These are phyloP conservation scores for Semibalanus balanoides DNA, from an alignment of 1,140 invertebrate species.

Conservation along the genomic window DNA sequence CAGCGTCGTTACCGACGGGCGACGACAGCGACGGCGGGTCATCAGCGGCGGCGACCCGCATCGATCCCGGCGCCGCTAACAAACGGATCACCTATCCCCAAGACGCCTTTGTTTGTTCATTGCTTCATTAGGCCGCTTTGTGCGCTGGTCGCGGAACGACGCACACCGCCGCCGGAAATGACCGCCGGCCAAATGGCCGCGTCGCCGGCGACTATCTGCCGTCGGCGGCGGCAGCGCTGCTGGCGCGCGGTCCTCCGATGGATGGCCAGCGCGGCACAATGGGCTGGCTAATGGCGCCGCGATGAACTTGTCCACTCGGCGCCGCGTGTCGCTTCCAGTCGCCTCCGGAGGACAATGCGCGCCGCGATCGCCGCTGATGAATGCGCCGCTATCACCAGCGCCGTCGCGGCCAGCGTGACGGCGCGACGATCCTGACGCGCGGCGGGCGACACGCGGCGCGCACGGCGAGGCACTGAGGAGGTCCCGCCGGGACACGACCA, in stretches of 20 bases:
- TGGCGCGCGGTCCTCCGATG: background rate
- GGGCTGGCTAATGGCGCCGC: background rate
- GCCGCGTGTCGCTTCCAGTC: background rate
- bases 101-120: slow-evolving; percentile 2
- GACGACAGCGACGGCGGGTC: background rate
- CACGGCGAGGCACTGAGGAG: too few species aligned
- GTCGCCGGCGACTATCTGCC: too few species aligned
- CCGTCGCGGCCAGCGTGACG: background rate
- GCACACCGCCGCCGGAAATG: background rate
- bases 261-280: background rate
- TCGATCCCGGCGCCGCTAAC: background rate
- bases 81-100: background rate
- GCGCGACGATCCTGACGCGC: background rate
- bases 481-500: too few species aligned
- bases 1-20: background rate
- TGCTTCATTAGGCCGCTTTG: background rate
- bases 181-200: background rate
- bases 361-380: background rate
- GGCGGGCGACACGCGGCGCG: too few species aligned
- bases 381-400: background rate
- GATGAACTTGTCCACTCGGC: background rate
- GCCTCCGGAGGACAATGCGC: background rate
- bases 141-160: background rate
- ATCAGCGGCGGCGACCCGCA: background rate
- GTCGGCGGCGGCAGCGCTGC: background rate